Conservation (phyloP, 2,113 vertebrate genomes). For the Spea multiplicata region DNA sequence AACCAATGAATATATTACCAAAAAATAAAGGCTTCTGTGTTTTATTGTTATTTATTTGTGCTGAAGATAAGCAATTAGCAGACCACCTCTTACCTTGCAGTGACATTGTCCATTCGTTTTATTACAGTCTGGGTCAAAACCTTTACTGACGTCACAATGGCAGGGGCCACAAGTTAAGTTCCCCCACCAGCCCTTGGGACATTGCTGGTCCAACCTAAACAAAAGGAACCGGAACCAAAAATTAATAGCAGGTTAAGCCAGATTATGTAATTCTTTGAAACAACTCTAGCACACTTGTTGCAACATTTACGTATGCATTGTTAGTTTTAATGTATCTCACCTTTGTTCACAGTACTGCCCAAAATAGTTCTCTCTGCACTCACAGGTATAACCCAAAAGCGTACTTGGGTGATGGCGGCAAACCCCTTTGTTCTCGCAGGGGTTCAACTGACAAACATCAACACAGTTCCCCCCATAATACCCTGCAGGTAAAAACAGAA, state of each 20-base stretch:
- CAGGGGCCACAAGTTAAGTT: slow-evolving; percentile 91
- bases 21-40: too few relatives aligned
- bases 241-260: background rate
- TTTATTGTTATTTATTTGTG: too few relatives aligned
- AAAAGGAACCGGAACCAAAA: background rate
- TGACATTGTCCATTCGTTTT: slow-evolving; percentile 91
- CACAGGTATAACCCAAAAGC: slow-evolving; percentile 85
- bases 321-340: slow-evolving; percentile 61
- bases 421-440: slow-evolving; percentile 89
- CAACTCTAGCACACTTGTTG: too few relatives aligned
- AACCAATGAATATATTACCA: too few relatives aligned
- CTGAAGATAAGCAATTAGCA: too few relatives aligned
- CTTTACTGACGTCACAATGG: slow-evolving; percentile 87
- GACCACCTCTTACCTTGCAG: slow-evolving; percentile 82
- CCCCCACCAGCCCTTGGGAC: slow-evolving; percentile 97
- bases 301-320: background rate
- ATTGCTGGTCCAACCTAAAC: slow-evolving; percentile 90
- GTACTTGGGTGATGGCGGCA: slow-evolving; percentile 83
- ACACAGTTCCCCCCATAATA: slow-evolving; percentile 86
- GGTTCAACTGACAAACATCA: slow-evolving; percentile 89
- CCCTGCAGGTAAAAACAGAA: slow-evolving; percentile 64
- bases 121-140: slow-evolving; percentile 90
- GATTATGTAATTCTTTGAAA: background rate
- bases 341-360: slow-evolving; percentile 96
- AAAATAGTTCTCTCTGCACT: slow-evolving; percentile 85